Percentiles rank a stretch among this genome's conserved stretches.
Conservation (phyloP, 1,140 invertebrate species). For the Brachionus sp. region DNA sequence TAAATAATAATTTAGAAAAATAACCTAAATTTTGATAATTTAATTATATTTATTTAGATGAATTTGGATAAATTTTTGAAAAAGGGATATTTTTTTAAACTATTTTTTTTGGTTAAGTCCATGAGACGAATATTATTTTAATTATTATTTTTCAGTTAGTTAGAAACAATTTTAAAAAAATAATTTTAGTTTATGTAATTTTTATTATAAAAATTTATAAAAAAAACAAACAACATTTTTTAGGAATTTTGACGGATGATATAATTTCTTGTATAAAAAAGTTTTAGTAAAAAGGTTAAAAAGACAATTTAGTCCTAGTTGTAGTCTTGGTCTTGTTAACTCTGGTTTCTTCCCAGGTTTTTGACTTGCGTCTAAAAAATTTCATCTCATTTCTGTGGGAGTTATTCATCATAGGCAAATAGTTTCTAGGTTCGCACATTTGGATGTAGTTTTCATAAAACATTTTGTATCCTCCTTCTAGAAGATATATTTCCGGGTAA, state of each 20-base stretch:
- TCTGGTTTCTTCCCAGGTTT: conserved; percentile 6
- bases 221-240: not conserved
- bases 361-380: conserved; percentile 34
- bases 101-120: too few species aligned
- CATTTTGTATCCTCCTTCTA: conserved; percentile 87
- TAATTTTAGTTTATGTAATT: too few species aligned
- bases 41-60: too few species aligned
- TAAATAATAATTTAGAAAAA: too few species aligned
- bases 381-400: conserved; percentile 33
- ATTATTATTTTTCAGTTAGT: too few species aligned
- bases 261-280: not conserved
- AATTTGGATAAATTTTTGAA: too few species aligned
- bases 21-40: too few species aligned
- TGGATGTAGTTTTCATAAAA: conserved; percentile 68
- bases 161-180: too few species aligned
- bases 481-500: conserved; percentile 89
- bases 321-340: not conserved
- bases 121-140: too few species aligned
- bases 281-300: not conserved
- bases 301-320: not conserved
- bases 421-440: conserved; percentile 23
- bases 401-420: conserved; percentile 34
- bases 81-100: too few species aligned
- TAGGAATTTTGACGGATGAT: not conserved
- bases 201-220: too few species aligned